Conservation (phyloP, 2,888 invertebrate species). For the Neocrepidodera transversa region DNA sequence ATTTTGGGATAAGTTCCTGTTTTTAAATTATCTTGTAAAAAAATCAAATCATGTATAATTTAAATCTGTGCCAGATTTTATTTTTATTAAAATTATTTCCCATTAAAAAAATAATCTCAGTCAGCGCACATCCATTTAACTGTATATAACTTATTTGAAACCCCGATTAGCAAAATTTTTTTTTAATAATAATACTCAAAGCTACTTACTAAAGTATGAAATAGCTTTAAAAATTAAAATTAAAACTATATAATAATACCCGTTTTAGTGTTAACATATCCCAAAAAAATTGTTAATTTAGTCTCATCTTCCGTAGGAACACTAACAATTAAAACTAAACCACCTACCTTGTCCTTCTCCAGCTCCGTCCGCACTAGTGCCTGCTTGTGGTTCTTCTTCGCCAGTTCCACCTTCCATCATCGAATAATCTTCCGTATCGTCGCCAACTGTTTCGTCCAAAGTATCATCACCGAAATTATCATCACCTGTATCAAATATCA, state of each 20-base stretch:
- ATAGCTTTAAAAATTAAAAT: not conserved
- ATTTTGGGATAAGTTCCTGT: no score
- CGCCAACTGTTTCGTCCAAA: slow-evolving; percentile 51
- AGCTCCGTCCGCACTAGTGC: slow-evolving; percentile 56
- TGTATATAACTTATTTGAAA: no score
- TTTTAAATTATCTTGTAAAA: no score
- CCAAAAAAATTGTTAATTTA: slow-evolving; percentile 1
- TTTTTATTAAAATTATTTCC: no score
- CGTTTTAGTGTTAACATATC: not conserved
- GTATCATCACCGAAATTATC: slow-evolving; percentile 53
- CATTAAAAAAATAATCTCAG: no score
- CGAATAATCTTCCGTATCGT: slow-evolving; percentile 56
- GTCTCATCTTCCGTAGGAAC: slow-evolving; percentile 27
- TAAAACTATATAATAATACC: not conserved
- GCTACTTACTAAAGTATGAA: slow-evolving; percentile 1
- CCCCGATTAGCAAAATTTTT: no score
- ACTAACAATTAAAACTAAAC: slow-evolving; percentile 36
- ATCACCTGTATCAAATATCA: slow-evolving; percentile 39
- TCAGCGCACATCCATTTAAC: no score
- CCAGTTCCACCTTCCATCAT: slow-evolving; percentile 53
- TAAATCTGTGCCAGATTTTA: no score
- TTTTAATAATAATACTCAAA: no score
- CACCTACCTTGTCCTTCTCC: slow-evolving; percentile 60
- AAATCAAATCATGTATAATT: no score
- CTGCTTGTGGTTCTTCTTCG: slow-evolving; percentile 57